Percentiles rank a stretch among this genome's conserved stretches.
phyloP scores from a whole-genome alignment of 2,888 invertebrate species.

The Orchesella flavescens region DNA sequence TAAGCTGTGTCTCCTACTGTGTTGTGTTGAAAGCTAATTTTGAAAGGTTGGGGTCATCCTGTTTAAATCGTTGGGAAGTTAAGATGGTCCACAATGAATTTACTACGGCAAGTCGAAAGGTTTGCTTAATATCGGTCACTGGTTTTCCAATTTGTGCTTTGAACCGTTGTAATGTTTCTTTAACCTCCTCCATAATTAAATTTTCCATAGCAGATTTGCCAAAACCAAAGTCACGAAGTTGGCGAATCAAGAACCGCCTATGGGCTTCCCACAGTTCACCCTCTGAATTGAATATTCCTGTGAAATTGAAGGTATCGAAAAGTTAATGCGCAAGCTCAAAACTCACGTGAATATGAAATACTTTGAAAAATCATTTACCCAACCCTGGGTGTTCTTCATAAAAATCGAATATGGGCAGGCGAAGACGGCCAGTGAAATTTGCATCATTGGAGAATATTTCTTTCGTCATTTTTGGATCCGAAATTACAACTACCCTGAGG shows the following conservation, averaged over 20 bases:
- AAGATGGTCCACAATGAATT: constrained; percentile 42
- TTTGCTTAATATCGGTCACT: constrained; percentile 5
- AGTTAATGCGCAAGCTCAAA: too few relatives aligned
- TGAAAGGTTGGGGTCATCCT: constrained; percentile 8
- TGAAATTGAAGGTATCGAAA: too few relatives aligned
- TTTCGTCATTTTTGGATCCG: constrained; percentile 28
- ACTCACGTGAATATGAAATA: too few relatives aligned
- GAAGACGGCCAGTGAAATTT: not conserved
- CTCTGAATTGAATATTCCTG: constrained; percentile 3
- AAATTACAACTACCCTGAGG: not conserved
- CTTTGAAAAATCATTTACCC: not conserved
- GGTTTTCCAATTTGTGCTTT: constrained; percentile 16
- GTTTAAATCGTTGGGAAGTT: constrained; percentile 9
- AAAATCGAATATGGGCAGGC: not conserved
- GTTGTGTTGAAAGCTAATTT: constrained; percentile 13
- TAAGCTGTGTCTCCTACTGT: too few relatives aligned
- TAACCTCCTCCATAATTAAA: constrained; percentile 36
- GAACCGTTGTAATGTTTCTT: constrained; percentile 1
- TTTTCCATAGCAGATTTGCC: constrained; percentile 34
- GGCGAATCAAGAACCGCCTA: constrained; percentile 17
- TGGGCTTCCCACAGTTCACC: constrained; percentile 40
- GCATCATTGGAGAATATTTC: constrained; percentile 30
- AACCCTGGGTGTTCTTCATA: constrained; percentile 4
- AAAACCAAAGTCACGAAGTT: constrained; percentile 41
- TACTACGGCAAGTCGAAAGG: constrained; percentile 30